Percentiles rank a stretch among this genome's conserved stretches.
These are phyloP conservation scores for Diaprepes abbreviatus DNA, from an alignment of 2,888 invertebrate species.

Conservation along the genomic window DNA sequence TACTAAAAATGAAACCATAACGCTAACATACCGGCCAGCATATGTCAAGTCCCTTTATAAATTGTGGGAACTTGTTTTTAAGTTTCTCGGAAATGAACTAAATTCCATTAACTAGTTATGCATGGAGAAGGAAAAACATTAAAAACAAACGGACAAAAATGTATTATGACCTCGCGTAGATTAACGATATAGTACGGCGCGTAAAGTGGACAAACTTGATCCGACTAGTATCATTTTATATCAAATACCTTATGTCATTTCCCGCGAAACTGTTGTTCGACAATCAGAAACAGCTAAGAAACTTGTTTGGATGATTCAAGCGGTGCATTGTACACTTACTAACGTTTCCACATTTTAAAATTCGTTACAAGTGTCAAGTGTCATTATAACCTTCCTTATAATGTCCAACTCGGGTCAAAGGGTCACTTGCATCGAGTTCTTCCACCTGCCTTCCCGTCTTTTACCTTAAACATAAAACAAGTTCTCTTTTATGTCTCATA, in stretches of 20 bases:
- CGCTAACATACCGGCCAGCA: not conserved
- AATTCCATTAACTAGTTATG: slow-evolving; percentile 54
- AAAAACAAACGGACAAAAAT: slow-evolving; percentile 53
- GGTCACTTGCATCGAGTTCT: slow-evolving; percentile 51
- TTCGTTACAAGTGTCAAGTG: slow-evolving; percentile 54
- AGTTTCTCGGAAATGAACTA: slow-evolving; percentile 57
- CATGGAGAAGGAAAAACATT: slow-evolving; percentile 53
- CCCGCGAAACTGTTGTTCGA: slow-evolving; percentile 55
- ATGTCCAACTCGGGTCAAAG: slow-evolving; percentile 52
- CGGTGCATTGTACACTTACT: slow-evolving; percentile 49
- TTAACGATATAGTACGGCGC: slow-evolving; percentile 53
- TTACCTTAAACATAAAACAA: slow-evolving; percentile 42
- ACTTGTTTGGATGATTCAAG: slow-evolving; percentile 58
- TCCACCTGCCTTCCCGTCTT: slow-evolving; percentile 43
- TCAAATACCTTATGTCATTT: slow-evolving; percentile 58
- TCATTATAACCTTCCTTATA: slow-evolving; percentile 50
- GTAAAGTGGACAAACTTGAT: slow-evolving; percentile 63
- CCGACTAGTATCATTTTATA: slow-evolving; percentile 59
- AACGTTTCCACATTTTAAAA: slow-evolving; percentile 51
- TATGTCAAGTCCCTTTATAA: slow-evolving; percentile 39
- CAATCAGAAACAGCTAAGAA: slow-evolving; percentile 57
- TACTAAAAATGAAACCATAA: slow-evolving; percentile 21
- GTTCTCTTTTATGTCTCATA: slow-evolving; percentile 33
- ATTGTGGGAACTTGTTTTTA: slow-evolving; percentile 52
- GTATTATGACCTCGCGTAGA: slow-evolving; percentile 56